phyloP scores from a whole-genome alignment of 2,113 vertebrate species.

The Camelus bactrianus region DNA sequence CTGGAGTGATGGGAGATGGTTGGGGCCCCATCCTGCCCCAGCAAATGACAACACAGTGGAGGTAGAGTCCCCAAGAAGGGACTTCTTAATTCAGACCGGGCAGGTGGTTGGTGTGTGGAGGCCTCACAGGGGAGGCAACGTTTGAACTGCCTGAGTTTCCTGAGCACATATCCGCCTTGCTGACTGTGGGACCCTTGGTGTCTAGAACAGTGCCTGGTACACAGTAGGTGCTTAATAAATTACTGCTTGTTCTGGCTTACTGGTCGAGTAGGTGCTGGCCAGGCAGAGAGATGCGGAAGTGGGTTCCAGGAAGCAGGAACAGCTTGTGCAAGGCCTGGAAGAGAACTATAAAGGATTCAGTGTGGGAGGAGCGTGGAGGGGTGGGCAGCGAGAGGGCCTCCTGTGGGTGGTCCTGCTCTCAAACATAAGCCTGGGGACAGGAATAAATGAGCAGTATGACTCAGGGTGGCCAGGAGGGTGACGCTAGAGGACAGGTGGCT shows the following conservation, averaged over 20 bases:
- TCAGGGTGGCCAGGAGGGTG: background rate
- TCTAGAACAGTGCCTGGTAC: background rate
- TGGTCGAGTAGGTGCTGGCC: background rate
- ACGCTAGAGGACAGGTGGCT: background rate
- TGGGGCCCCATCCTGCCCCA: background rate
- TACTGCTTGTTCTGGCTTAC: no score
- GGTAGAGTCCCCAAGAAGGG: background rate
- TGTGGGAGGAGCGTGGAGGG: background rate
- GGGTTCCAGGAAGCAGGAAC: background rate
- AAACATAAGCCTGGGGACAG: background rate
- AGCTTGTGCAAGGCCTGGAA: background rate
- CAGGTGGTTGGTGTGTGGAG: background rate
- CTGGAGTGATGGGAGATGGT: background rate
- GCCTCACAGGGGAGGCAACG: background rate
- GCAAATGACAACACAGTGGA: background rate
- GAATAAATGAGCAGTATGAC: background rate
- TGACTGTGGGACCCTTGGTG: background rate
- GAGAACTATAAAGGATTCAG: background rate
- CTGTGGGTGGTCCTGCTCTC: conserved; percentile 31
- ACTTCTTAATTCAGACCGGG: background rate
- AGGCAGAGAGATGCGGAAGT: background rate
- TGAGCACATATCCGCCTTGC: background rate
- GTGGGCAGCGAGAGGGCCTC: background rate
- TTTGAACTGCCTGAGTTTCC: background rate
- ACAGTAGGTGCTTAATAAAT: background rate